A percentile compares a stretch with the other conserved stretches of the same genome.
Evolutionary conservation across 2,888 invertebrate genomes (phyloP).

Genomic region (Odontothrips loti): DNA sequence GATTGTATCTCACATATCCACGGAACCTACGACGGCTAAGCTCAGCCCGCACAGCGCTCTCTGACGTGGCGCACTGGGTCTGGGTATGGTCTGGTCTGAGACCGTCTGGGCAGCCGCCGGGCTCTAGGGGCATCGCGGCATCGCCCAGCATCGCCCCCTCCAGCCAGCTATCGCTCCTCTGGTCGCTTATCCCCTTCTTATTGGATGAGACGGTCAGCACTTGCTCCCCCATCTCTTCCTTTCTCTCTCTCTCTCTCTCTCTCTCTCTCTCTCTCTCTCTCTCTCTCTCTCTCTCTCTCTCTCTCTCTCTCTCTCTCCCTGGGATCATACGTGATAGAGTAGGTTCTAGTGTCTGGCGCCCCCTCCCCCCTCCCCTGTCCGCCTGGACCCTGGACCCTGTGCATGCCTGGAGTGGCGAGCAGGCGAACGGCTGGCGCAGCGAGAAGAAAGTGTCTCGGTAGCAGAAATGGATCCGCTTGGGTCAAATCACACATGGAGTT

Average conservation of each 20-base stretch:
- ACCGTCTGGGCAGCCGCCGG: no score
- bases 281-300: no score
- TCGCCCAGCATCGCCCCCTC: neutral
- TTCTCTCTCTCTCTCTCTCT: neutral
- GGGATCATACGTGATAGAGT: constrained; percentile 19
- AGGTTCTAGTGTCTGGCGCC: neutral
- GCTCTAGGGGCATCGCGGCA: no score
- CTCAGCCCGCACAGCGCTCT: no score
- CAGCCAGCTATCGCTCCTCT: neutral
- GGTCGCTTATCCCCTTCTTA: neutral
- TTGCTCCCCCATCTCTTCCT: neutral
- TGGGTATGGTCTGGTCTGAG: no score
- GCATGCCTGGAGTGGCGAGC: neutral
- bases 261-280: no score
- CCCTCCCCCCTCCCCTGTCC: neutral
- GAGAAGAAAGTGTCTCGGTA: neutral
- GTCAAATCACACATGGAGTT: no score
- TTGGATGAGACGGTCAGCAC: constrained; percentile 24
- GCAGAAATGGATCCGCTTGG: neutral
- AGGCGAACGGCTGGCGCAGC: neutral
- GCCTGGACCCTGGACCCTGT: no score
- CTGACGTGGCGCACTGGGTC: no score
- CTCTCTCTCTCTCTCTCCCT: no score
- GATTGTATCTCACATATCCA: no score
- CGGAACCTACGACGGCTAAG: no score